Evolutionary conservation across 1,140 invertebrate genomes (phyloP).

Genomic region (Papilio xuthus): DNA sequence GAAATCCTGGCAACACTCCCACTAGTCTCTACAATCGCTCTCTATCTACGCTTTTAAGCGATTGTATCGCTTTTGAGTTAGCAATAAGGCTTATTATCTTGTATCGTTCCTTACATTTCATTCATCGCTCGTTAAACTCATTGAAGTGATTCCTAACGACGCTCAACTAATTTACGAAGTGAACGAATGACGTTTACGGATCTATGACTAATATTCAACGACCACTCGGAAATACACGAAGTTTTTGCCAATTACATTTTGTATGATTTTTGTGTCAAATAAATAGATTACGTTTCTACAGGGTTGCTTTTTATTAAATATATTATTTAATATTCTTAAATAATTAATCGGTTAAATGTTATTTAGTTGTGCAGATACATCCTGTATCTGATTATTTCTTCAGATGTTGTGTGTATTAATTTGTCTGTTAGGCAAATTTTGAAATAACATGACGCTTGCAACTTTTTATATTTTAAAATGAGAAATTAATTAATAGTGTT

Average conservation of each 20-base stretch:
- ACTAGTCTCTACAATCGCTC: slow-evolving; percentile 9
- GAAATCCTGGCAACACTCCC: slow-evolving; percentile 28
- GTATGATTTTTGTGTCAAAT: not conserved
- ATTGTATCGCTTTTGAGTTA: not conserved
- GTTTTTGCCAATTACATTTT: not conserved
- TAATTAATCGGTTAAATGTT: no score
- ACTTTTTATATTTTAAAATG: not conserved
- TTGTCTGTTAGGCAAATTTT: no score
- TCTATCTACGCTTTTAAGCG: slow-evolving; percentile 1
- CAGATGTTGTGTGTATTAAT: no score
- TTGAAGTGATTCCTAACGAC: not conserved
- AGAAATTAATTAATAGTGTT: not conserved
- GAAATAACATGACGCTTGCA: no score
- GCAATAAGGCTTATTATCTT: slow-evolving; percentile 5
- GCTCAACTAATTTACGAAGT: slow-evolving; percentile 21
- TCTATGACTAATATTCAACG: slow-evolving; percentile 1
- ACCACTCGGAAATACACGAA: not conserved
- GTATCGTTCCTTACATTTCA: slow-evolving; percentile 10
- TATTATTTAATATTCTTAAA: not conserved
- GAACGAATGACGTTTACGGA: slow-evolving; percentile 27
- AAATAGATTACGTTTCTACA: not conserved
- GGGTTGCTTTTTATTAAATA: not conserved
- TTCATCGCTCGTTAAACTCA: slow-evolving; percentile 35
- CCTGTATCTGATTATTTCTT: no score
- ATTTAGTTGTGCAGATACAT: no score